Percentiles rank a stretch among this genome's conserved stretches.
Conservation (phyloP, 2,797 vertebrate genomes). For the Toxotes lorentzi region DNA sequence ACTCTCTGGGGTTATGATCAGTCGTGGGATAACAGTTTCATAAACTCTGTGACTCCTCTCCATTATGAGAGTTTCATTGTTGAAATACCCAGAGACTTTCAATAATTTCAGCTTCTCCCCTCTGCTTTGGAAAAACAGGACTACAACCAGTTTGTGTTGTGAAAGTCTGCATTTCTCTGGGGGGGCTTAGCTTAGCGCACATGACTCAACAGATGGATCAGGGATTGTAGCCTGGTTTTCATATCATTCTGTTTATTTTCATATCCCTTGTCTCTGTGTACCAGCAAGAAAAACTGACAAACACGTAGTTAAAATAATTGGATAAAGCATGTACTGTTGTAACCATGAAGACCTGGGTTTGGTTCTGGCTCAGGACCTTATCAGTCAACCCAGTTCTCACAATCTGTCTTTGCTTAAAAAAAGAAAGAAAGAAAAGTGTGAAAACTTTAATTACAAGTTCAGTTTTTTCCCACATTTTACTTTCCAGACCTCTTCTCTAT, state of each 20-base stretch:
- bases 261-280: background rate
- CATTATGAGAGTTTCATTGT: background rate
- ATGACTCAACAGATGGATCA: background rate
- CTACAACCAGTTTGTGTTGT: constrained; percentile 1
- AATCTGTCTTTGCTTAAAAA: background rate
- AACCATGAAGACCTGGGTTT: background rate
- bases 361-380: background rate
- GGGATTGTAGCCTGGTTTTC: background rate
- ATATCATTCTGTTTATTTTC: constrained; percentile 1
- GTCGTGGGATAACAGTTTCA: background rate
- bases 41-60: constrained; percentile 1
- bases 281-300: background rate
- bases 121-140: constrained; percentile 3
- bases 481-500: constrained; percentile 93
- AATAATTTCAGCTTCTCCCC: background rate
- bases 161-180: constrained; percentile 4
- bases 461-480: constrained; percentile 37
- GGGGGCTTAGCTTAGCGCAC: background rate
- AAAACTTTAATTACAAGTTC: background rate
- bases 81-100: background rate
- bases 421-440: background rate
- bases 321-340: background rate
- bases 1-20: background rate
- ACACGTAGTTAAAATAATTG: background rate
- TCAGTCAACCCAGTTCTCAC: background rate